phyloP scores from a whole-genome alignment of 2,113 vertebrate species.

The Saccopteryx leptura region DNA sequence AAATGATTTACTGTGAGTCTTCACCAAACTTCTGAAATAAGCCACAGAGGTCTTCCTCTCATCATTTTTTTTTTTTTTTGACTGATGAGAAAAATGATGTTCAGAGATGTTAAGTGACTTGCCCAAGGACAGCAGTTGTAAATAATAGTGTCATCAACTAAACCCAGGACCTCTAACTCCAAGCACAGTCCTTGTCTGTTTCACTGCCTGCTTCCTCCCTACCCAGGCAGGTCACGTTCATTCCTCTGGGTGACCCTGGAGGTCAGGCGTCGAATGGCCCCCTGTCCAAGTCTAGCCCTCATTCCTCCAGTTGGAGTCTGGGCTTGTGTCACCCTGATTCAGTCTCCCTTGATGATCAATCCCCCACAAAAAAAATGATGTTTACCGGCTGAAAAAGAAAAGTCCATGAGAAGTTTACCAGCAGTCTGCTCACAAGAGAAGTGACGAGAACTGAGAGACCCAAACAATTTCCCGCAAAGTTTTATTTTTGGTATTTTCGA shows the following conservation, averaged over 20 bases:
- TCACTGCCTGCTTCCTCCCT: neutral
- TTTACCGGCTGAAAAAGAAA: neutral
- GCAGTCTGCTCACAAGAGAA: slow-evolving; percentile 74
- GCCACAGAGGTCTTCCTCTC: neutral
- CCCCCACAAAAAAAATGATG: slow-evolving; percentile 22
- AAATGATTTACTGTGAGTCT: neutral
- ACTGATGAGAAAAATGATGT: neutral
- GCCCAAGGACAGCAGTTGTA: neutral
- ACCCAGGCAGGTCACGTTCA: neutral
- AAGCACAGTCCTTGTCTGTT: neutral
- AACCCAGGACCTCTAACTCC: neutral
- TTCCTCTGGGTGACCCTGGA: neutral
- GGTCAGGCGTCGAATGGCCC: neutral
- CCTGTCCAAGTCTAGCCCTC: neutral
- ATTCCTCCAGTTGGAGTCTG: neutral
- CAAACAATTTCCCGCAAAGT: slow-evolving; percentile 78
- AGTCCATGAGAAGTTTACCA: slow-evolving; percentile 61
- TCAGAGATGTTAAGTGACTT: neutral
- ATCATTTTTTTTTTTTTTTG: neutral
- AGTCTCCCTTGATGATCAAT: neutral
- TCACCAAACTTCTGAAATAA: neutral
- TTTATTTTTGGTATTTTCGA: slow-evolving; percentile 83
- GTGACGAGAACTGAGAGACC: slow-evolving; percentile 82
- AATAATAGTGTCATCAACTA: neutral
- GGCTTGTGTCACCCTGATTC: neutral